Base-by-base conservation (phyloP, 2,888 invertebrate species). In the Caenorhabditis sp. region DNA sequence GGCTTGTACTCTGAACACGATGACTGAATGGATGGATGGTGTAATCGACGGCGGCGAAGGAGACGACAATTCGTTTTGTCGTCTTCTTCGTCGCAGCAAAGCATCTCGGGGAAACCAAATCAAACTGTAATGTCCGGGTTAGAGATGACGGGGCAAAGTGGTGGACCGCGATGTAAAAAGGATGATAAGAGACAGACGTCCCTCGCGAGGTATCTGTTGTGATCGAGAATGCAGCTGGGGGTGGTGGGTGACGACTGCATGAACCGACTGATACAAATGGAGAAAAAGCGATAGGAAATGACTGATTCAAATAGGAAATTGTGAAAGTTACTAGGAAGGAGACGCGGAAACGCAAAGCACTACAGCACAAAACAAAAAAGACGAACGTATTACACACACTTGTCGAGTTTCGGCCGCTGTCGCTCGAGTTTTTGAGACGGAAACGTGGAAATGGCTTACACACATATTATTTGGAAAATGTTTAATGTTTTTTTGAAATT, bases 91-190 rank as follows among this genome's bases (percentile, higher is more conserved):
- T 11, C 20, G 50, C 20, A 32, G 51, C 51, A 47, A 20, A 47
- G 20, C 40, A 40, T 40, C 40, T 50, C 26, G 55, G 8, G 13
- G 40, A 37, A 50, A 32, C 67, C 44, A 51, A 47, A 50, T 53
- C 53, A 50, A 56, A 68, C 68, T 68, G 68, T 68, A 68, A 68
- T 68, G 68, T 68, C 68, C 44, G 56, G 56, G 55, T 32, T 40
- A 28, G 26, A 18, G 40, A n/a, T n/a, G n/a, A 37, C 20, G 37
- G n/a, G 47, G 26, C 26, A 22, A 53, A 53, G 53, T 22, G 26
- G 60, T 24, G 1, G 24, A 47, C 15, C 20, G n/a, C n/a, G 47
- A 40, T 20, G 44, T 20, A 15, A 37, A 37, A 37, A 50, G 26
- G 64, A 13, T 65, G 72, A 71, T 53, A 61, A 71, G 55, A 56